Evolutionary conservation across 2,113 vertebrate genomes (phyloP).

Genomic region (Gallinago paraguaiae): DNA sequence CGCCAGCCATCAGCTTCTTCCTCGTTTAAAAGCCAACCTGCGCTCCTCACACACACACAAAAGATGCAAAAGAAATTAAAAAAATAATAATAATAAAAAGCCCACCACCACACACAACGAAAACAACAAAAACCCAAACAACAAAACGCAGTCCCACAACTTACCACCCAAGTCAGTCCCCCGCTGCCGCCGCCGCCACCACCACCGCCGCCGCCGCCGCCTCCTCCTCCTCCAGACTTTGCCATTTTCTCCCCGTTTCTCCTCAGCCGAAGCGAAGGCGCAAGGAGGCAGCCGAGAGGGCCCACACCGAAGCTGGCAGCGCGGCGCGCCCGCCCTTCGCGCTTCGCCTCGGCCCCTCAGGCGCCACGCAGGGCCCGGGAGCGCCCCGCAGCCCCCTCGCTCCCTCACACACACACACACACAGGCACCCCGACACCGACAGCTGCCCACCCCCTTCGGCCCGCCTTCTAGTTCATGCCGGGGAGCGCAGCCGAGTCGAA

Average conservation of each 20-base stretch:
- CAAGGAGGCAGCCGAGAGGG: not conserved
- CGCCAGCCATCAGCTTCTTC: not conserved
- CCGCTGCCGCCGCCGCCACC: slow-evolving; percentile 73
- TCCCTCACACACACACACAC: not conserved
- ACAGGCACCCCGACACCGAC: not conserved
- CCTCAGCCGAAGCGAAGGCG: slow-evolving; percentile 37
- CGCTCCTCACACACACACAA: not conserved
- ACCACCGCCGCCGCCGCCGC: slow-evolving; percentile 77
- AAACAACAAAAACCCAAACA: not conserved
- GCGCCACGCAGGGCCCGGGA: not conserved
- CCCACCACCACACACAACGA: not conserved
- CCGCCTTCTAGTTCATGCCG: not conserved
- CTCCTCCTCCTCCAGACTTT: slow-evolving; percentile 84
- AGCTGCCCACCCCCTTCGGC: not conserved
- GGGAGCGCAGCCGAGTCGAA: not conserved
- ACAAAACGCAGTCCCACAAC: slow-evolving; percentile 11
- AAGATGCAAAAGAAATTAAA: not conserved
- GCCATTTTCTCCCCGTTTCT: slow-evolving; percentile 83
- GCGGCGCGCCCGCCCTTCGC: not conserved
- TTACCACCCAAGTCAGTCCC: slow-evolving; percentile 85
- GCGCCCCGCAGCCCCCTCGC: not conserved
- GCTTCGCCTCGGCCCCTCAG: not conserved
- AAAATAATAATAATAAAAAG: not conserved
- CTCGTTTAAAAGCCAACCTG: not conserved
- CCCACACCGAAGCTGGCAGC: not conserved